phyloP scores from a whole-genome alignment of 2,797 vertebrate species.

The Cossypha heuglini region DNA sequence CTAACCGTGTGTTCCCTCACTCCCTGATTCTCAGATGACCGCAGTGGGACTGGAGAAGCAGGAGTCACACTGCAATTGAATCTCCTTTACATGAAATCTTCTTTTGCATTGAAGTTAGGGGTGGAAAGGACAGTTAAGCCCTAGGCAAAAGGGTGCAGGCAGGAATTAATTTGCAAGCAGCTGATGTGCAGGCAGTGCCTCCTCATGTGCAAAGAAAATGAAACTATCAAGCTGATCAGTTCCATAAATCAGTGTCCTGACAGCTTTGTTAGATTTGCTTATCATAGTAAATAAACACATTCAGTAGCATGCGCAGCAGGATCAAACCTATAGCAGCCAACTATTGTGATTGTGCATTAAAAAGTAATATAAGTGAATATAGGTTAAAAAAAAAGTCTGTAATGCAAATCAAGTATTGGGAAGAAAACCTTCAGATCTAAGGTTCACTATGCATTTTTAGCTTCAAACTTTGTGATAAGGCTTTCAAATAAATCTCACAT shows the following conservation, averaged over 20 bases:
- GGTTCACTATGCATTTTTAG: background rate
- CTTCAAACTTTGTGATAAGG: background rate
- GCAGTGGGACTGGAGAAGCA: background rate
- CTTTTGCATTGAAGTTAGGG: background rate
- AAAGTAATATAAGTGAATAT: background rate
- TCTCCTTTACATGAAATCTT: background rate
- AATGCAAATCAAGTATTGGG: background rate
- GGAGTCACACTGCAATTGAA: background rate
- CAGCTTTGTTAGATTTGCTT: background rate
- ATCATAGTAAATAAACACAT: background rate
- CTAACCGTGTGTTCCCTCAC: background rate
- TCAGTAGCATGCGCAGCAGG: fast-evolving
- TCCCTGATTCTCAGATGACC: background rate
- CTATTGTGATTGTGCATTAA: background rate
- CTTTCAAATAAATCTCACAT: background rate
- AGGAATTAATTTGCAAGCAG: background rate
- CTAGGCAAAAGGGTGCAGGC: background rate
- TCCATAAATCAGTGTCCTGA: background rate
- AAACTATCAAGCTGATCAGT: background rate
- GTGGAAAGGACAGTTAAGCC: background rate
- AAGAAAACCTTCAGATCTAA: background rate
- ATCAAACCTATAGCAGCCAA: background rate
- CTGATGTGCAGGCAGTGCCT: background rate
- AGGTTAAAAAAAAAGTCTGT: background rate
- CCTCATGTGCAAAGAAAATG: background rate